A percentile compares a stretch with the other conserved stretches of the same genome.
phyloP scores from a whole-genome alignment of 92 coral and sea anemone genomes.

The Palythoa grandis region DNA sequence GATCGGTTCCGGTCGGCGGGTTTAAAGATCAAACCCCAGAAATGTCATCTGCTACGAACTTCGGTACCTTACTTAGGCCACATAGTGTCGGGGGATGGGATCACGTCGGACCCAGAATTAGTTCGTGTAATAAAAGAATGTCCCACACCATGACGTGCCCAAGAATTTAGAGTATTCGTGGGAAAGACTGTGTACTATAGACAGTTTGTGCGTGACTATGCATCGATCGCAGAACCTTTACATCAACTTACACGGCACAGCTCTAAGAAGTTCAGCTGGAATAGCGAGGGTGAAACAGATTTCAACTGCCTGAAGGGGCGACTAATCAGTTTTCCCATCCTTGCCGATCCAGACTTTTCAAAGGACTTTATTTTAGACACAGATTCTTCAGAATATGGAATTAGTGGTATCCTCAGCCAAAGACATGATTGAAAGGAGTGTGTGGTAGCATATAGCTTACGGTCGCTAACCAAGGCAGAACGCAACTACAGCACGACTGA shows the following conservation, averaged over 20 bases:
- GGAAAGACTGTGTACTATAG: constrained; percentile 6
- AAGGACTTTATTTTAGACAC: constrained; percentile 3
- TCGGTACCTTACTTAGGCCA: background rate
- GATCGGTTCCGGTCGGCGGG: constrained; percentile 6
- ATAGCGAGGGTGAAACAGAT: background rate
- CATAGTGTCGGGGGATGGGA: constrained; percentile 6
- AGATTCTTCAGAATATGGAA: constrained; percentile 1
- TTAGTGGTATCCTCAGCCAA: background rate
- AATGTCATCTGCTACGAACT: background rate
- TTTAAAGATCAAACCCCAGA: background rate
- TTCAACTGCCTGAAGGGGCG: background rate
- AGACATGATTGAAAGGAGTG: background rate
- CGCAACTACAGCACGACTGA: too few species aligned
- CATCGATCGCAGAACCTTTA: constrained; percentile 9
- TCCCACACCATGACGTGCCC: background rate
- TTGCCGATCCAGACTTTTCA: constrained; percentile 3
- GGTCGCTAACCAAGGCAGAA: too few species aligned
- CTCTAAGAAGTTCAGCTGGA: background rate
- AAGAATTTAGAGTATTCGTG: background rate
- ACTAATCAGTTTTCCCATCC: background rate
- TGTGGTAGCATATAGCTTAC: background rate
- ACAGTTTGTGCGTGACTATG: constrained; percentile 7
- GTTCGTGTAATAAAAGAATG: background rate
- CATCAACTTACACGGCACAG: constrained; percentile 11
- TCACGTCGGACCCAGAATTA: background rate